phyloP scores from a whole-genome alignment of 2,888 invertebrate species.

The Chironomus tentans region DNA sequence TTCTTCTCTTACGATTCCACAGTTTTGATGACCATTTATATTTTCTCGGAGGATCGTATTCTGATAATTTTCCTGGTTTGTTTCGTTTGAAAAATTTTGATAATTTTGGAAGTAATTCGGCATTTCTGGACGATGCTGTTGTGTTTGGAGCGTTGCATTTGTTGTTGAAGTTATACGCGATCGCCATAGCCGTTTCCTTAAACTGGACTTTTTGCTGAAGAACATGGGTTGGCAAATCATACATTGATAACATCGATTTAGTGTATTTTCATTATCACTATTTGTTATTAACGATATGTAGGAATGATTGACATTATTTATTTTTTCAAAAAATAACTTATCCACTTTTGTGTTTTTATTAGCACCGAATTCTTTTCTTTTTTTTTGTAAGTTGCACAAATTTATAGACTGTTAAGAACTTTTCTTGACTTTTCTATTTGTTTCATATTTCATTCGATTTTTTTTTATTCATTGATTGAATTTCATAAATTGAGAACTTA shows the following conservation, averaged over 20 bases:
- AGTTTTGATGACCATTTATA: slow-evolving; percentile 33
- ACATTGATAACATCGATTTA: slow-evolving; percentile 44
- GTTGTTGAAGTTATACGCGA: slow-evolving; percentile 35
- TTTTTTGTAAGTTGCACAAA: neutral
- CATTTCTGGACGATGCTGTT: slow-evolving; percentile 25
- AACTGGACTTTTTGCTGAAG: slow-evolving; percentile 35
- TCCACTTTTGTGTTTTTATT: neutral
- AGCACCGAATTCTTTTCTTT: neutral
- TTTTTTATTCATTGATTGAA: too few species aligned
- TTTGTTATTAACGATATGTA: slow-evolving; percentile 26
- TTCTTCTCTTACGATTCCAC: slow-evolving; percentile 20
- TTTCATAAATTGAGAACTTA: too few species aligned
- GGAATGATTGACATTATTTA: neutral
- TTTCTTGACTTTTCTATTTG: neutral
- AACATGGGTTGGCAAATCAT: slow-evolving; percentile 44
- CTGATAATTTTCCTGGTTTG: slow-evolving; percentile 30
- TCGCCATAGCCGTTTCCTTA: slow-evolving; percentile 40
- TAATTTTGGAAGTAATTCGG: slow-evolving; percentile 5
- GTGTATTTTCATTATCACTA: slow-evolving; percentile 42
- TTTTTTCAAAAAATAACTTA: neutral
- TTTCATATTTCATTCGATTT: neutral
- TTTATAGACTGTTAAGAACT: neutral
- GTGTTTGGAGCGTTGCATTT: slow-evolving; percentile 30
- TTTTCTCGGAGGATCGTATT: neutral
- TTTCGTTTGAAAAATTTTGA: slow-evolving; percentile 27